Conservation (phyloP, 1,140 invertebrate genomes). For the Rhyacophila brunnea region DNA sequence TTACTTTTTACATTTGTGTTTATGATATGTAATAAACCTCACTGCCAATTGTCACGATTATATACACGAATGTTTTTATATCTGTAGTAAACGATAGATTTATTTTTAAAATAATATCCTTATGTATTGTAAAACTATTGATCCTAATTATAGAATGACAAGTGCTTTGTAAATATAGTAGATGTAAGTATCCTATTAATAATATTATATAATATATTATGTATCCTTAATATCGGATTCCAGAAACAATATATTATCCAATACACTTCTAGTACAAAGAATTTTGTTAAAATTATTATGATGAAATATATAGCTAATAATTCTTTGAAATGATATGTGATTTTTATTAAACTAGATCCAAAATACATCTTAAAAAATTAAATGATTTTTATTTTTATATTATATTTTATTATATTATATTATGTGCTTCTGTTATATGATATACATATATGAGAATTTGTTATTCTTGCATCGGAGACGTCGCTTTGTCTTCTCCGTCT, state of each 20-base stretch:
- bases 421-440: conserved; percentile 5
- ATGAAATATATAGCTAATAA: conserved; percentile 9
- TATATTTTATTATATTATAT: conserved; percentile 1
- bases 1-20: not conserved
- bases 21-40: conserved; percentile 2
- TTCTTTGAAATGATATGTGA: not conserved
- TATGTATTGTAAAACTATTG: too few species aligned
- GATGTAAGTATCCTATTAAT: conserved; percentile 20
- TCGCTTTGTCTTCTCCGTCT: conserved; percentile 33
- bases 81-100: conserved; percentile 9
- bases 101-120: not conserved
- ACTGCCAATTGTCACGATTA: conserved; percentile 17
- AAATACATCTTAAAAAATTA: not conserved
- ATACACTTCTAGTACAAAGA: conserved; percentile 31
- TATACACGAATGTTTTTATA: not conserved
- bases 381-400: not conserved
- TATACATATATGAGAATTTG: not conserved
- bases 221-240: conserved; percentile 21
- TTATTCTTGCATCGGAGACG: conserved; percentile 29
- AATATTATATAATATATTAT: conserved; percentile 10
- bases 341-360: not conserved
- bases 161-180: conserved; percentile 31
- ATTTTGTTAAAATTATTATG: conserved; percentile 28
- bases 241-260: conserved; percentile 20
- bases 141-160: conserved; percentile 5